Base-by-base conservation (phyloP, 2,113 vertebrate species). In the Lichenostomus cassidix region DNA sequence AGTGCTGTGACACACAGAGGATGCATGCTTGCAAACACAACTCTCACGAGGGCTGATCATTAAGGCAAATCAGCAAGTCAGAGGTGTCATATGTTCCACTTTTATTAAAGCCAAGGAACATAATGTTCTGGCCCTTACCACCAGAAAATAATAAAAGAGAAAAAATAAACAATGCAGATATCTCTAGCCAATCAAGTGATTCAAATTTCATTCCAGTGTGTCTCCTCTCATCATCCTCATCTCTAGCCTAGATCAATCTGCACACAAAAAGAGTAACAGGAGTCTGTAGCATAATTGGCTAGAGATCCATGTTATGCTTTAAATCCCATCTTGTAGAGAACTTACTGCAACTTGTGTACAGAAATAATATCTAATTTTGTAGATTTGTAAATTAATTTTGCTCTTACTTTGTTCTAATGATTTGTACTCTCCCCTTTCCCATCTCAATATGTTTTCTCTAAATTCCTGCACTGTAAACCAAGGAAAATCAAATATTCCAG, bases 1-100 rank as follows among this genome's bases (percentile, higher is more conserved):
- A 97, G 90, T 76, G 46, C 78, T 88, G 85, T 84, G 91, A 31
- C 68, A 41, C 11, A 11, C 22, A 27, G 35, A 69, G 37, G 49
- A 74, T 0, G 2, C 53, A 13, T 23, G 50, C 29, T 18, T 6
- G 4, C 8, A 10, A 1, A 1, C 22, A 11, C 49, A 50, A 3
- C 8, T 9, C 63, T 60, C 19, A 41, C 16, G 10, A 29, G 22
- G 35, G 19, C 28, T 68, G n/a, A 53, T 39, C 70, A 69, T 35
- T 49, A 77, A 74, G 42, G 83, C 35, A 81, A 90, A 91, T 6
- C 12, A 41, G 35, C 42, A 53, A 25, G 14, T 28, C 21, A 53
- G 21, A 41, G 11, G 59, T 3, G 5, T 47, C 42, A 44, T 37
- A 44, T 19, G 88, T 8, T 5, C 10, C 27, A 35, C n/a, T 71